phyloP scores from a whole-genome alignment of 2,797 vertebrate genomes.

The Artibeus jamaicensis region DNA sequence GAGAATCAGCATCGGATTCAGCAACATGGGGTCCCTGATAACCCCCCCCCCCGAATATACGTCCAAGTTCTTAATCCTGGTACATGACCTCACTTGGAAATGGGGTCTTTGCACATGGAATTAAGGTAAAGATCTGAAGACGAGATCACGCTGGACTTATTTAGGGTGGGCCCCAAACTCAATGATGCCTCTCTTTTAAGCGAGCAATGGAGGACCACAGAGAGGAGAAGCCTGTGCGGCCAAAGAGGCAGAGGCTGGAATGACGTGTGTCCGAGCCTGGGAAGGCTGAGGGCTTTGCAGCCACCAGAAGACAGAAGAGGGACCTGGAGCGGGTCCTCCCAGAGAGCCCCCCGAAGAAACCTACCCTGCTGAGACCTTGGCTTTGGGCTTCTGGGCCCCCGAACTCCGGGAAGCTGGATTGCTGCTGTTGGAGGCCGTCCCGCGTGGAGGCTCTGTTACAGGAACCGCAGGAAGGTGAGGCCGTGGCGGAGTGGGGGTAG shows the following conservation, averaged over 20 bases:
- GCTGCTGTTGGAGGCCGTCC: neutral
- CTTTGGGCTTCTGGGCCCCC: neutral
- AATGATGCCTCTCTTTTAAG: neutral
- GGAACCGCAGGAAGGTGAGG: fast-evolving
- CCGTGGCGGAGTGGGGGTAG: too few relatives aligned
- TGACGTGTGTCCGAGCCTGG: fast-evolving
- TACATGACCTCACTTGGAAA: neutral
- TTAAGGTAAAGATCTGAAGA: neutral
- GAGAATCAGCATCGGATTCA: neutral
- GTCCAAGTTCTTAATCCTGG: neutral
- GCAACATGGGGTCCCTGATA: neutral
- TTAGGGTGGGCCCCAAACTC: neutral
- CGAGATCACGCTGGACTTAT: neutral
- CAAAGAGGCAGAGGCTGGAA: neutral
- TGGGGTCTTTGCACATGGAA: neutral
- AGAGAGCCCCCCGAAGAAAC: neutral
- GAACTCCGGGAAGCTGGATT: neutral
- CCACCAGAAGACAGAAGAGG: neutral
- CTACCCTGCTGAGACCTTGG: neutral
- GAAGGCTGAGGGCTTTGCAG: fast-evolving
- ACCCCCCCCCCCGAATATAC: too few relatives aligned
- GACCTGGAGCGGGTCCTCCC: neutral
- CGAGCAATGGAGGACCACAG: neutral
- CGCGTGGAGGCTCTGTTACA: neutral
- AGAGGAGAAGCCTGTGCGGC: neutral